Conservation (phyloP, 2,888 invertebrate species). For the Eilema depressum region DNA sequence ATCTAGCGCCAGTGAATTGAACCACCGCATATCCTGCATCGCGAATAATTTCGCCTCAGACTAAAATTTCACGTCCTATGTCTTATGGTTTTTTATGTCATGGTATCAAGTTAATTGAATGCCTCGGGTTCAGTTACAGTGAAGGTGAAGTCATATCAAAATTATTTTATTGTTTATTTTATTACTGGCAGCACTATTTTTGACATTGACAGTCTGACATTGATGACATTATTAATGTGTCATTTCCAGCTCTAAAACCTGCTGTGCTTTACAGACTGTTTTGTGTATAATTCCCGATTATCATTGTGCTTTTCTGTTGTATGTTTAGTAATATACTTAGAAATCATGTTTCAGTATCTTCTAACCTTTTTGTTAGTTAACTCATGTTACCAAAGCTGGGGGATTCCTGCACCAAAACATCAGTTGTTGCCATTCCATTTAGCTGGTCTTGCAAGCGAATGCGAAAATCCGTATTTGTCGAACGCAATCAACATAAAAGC, state of each 20-base stretch:
- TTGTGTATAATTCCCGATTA: constrained; percentile 24
- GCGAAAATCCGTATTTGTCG: constrained; percentile 66
- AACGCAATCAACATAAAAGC: constrained; percentile 61
- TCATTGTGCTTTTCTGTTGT: constrained; percentile 26
- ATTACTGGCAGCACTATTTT: too few species aligned
- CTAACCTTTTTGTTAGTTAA: constrained; percentile 68
- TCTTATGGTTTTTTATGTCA: too few species aligned
- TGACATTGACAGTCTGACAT: constrained; percentile 9
- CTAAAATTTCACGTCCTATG: too few species aligned
- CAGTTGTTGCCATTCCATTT: constrained; percentile 48
- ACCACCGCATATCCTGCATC: too few species aligned
- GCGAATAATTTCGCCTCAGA: too few species aligned
- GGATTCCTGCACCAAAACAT: constrained; percentile 58
- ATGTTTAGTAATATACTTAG: constrained; percentile 14
- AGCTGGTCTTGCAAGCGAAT: constrained; percentile 58
- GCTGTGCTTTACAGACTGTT: constrained; percentile 29
- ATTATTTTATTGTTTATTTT: too few species aligned
- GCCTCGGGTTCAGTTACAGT: too few species aligned
- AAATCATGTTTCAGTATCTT: constrained; percentile 67
- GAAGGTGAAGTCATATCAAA: too few species aligned
- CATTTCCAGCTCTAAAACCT: constrained; percentile 22
- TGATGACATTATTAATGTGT: constrained; percentile 27
- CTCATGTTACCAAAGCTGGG: constrained; percentile 67
- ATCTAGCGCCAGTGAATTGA: too few species aligned
- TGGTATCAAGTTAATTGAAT: too few species aligned